Evolutionary conservation across 2,797 vertebrate species (phyloP), one percentile per base, ranked within the genome.

Genomic region (Microctenopoma stevenorrisi): DNA sequence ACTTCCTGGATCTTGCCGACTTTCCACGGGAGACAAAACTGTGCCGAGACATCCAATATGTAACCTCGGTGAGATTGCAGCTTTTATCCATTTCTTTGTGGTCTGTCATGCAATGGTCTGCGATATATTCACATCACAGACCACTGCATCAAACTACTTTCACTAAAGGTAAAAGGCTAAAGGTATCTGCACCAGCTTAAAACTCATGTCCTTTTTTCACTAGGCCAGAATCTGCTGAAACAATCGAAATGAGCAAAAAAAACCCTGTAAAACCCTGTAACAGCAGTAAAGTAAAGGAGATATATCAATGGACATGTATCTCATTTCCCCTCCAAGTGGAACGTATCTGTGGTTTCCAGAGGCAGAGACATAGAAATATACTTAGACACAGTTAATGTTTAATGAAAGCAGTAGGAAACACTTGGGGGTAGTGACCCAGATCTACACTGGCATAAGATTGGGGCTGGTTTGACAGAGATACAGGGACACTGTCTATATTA

Each of bases 1-100:
- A 97, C 94, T 99, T 99, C 94, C 92, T 98, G 92, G 98, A 99
- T 82, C 95, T 98, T 87, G 93, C 96, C 1, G 98, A 99, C 91
- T 98, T 99, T 91, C 97, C 98, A 48, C 94, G 96, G 84, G 98
- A 98, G 92, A 98, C 97, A 74, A 95, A 94, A 88, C 95, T 99
- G 79, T 98, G 97, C 95, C 96, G 95, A 90, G 96, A 99, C 81
- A 97, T 99, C 80, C 95, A 98, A 76, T 97, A 98, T 66, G 98
- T 99, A 81, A 98, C 96, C 81, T 96, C 96, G 81, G 98, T 99
- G 93, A 97, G 97, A 94, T 88, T 72, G 33, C 38, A 28, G 2
- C 26, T 44, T 66, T 58, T 48, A 13, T 67, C 7, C 5, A 5
- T 83, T 72, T 66, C 33, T 46, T 51, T 52, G 48, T 43, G 22